Percentiles rank a stretch among this genome's conserved stretches.
Conservation (phyloP, 2,888 invertebrate genomes). For the Melanophora roralis region DNA sequence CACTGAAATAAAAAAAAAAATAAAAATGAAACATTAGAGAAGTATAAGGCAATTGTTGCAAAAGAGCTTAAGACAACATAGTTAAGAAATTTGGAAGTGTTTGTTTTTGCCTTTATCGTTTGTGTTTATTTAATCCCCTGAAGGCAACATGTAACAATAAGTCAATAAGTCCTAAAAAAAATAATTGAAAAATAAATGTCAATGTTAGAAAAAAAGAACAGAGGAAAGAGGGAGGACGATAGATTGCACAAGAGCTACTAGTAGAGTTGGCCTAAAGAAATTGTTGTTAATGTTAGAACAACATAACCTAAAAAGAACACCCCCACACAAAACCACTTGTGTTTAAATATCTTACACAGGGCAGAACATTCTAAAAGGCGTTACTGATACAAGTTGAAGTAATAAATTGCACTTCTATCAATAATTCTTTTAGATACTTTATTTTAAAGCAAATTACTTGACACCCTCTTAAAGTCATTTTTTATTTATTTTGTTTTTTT, state of each 20-base stretch:
- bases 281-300: conserved; percentile 26
- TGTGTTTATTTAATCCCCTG: conserved; percentile 5
- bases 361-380: conserved; percentile 18
- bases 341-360: neutral
- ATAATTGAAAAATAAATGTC: conserved; percentile 72
- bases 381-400: conserved; percentile 2
- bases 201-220: conserved; percentile 16
- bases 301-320: conserved; percentile 4
- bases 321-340: too few species aligned
- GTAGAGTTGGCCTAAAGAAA: conserved; percentile 1
- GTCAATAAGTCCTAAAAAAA: conserved; percentile 65
- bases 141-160: conserved; percentile 55
- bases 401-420: conserved; percentile 32
- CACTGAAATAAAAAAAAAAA: conserved; percentile 22
- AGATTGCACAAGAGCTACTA: neutral
- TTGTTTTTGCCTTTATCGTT: neutral
- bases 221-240: neutral
- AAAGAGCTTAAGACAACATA: neutral
- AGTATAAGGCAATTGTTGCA: neutral
- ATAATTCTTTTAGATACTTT: conserved; percentile 13
- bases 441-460: neutral
- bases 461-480: too few species aligned
- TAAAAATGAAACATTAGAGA: neutral
- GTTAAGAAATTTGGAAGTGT: neutral
- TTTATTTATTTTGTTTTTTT: too few species aligned